Evolutionary conservation across 30 jellyfish, hydroid and myxozoan genomes (phyloP).

Genomic region (Hydractinia echinata): DNA sequence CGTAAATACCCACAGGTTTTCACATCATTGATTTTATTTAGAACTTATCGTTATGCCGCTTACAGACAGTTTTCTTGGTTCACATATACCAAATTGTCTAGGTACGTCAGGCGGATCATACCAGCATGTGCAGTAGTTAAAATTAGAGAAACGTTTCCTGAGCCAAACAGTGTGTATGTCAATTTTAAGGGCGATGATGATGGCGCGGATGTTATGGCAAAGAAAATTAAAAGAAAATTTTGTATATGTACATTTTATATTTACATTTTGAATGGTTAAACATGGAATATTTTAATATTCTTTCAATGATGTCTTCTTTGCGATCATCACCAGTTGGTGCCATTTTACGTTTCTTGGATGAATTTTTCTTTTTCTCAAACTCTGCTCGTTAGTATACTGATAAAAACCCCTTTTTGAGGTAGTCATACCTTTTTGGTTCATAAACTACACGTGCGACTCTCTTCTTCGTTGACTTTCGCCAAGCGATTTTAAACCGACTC

Average conservation of each 20-base stretch:
- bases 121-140: conserved; percentile 11
- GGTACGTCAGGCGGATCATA: not conserved
- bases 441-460: conserved; percentile 1
- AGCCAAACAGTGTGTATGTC: too few relatives aligned
- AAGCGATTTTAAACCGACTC: not conserved
- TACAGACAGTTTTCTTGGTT: conserved; percentile 14
- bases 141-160: conserved; percentile 7
- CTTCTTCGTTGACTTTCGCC: conserved; percentile 13
- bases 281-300: not conserved
- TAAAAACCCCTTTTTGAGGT: too few relatives aligned
- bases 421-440: conserved; percentile 4
- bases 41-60: conserved; percentile 16
- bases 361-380: too few relatives aligned
- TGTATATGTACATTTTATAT: too few relatives aligned
- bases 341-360: too few relatives aligned
- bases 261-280: too few relatives aligned
- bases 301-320: not conserved
- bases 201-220: conserved; percentile 5
- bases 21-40: too few relatives aligned
- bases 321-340: not conserved
- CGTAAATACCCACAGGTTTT: too few relatives aligned
- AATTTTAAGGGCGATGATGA: conserved; percentile 12
- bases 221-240: too few relatives aligned
- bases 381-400: too few relatives aligned
- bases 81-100: not conserved